These are phyloP conservation scores for Drosophila kanekoi DNA, from an alignment of 2,888 invertebrate genomes.

Conservation along the genomic window DNA sequence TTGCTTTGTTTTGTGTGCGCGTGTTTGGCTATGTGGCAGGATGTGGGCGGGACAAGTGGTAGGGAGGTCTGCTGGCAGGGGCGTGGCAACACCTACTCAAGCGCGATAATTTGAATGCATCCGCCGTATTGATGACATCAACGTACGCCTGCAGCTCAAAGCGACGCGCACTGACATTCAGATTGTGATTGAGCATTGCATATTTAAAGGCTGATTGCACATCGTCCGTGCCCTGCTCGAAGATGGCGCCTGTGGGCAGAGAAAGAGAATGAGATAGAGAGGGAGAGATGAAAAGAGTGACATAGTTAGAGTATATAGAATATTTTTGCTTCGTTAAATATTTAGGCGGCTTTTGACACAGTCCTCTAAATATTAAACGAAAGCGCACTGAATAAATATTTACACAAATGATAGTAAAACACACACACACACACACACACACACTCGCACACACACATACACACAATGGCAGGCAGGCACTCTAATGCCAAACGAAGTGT, in stretches of 20 bases:
- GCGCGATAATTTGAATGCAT: constrained; percentile 96
- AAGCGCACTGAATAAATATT: constrained; percentile 72
- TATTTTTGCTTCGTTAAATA: constrained; percentile 74
- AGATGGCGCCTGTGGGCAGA: constrained; percentile 91
- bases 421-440: constrained; percentile 23
- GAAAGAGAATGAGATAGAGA: constrained; percentile 69
- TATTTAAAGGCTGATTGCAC: constrained; percentile 96
- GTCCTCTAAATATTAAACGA: constrained; percentile 75
- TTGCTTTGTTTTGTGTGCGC: constrained; percentile 23
- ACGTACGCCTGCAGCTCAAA: constrained; percentile 95
- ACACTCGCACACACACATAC: constrained; percentile 6
- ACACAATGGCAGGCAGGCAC: constrained; percentile 31
- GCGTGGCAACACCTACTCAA: constrained; percentile 89
- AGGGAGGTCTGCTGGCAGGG: background rate
- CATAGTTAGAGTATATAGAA: constrained; percentile 30
- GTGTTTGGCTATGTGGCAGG: constrained; percentile 5
- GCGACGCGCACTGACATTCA: constrained; percentile 91
- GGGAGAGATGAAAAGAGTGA: constrained; percentile 70
- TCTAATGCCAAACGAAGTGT: constrained; percentile 74
- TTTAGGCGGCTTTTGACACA: constrained; percentile 77
- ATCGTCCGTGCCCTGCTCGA: constrained; percentile 96
- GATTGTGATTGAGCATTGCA: constrained; percentile 94
- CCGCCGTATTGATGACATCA: constrained; percentile 96
- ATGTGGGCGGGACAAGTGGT: background rate
- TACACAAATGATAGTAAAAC: constrained; percentile 72